Evolutionary conservation across 2,113 vertebrate species (phyloP), one percentile per base, ranked within the genome.

Genomic region (Chelonoidis abingdonii): DNA sequence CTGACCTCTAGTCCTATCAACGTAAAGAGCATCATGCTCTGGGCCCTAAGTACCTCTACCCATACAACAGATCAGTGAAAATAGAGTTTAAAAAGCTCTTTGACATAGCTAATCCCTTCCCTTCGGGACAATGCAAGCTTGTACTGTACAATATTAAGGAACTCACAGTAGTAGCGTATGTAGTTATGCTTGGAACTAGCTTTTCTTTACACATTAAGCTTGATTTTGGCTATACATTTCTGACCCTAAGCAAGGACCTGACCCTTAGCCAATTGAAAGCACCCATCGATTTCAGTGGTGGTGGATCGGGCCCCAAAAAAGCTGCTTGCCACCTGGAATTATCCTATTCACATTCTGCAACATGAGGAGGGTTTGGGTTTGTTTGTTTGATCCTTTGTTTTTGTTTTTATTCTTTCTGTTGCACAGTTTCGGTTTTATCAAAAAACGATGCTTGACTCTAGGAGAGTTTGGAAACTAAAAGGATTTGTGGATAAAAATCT

Each of bases 71-170:
- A 27, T 25, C 1, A 0, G 7, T 50, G 8, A 12, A 79, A 80
- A 38, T 91, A 8, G 1, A 59, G 31, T 31, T 81, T 89, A 89
- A 59, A 14, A 72, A 83, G 5, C 82, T 31, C 3, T 69, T 22
- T 78, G 62, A 50, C 52, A 53, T 24, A 53, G 24, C n/a, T 44
- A 35, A 3, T 8, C 72, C 16, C 8, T 78, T 90, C 0, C 0
- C 5, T 29, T 56, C n/a, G 5, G 75, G 50, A 53, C 2, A 0
- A 0, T 4, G 3, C 27, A 69, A 9, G 27, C 14, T 16, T 86
- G 8, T 16, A 69, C 24, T 9, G 41, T 35, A 24, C 3, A 84
- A 13, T 8, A 5, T 89, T 69, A 11, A 17, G 8, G 0, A 0
- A 1, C 4, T 10, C 22, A 75, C 38, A 11, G 7, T 1, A 47